Base-by-base conservation (phyloP, 2,113 vertebrate genomes). In the Heterocephalus glaber region DNA sequence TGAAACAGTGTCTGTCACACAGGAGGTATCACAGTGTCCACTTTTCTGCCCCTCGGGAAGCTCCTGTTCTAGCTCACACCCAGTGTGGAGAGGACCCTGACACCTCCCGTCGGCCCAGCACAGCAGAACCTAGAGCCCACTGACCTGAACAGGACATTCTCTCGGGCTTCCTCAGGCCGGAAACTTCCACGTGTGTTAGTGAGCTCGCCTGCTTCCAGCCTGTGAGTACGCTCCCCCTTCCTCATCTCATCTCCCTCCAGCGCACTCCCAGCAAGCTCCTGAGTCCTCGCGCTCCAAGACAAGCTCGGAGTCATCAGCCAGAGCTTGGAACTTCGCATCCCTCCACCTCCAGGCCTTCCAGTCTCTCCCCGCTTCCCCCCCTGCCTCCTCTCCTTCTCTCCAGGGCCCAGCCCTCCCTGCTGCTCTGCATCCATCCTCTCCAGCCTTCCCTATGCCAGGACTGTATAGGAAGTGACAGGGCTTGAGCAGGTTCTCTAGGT, bases 101-200 rank as follows among this genome's bases (percentile, higher is more conserved):
- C 88, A 86, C 82, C n/a, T 65, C 41, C 80, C 52, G 22, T 19
- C 65, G 47, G 47, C 72, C 63, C 47, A 44, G 58, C 47, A 86
- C 5, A 58, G 24, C 33, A 85, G 60, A 79, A 79, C 19, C 41
- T 7, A 38, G 52, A 79, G 52, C 13, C 26, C 60, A 52, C 52
- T 49, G 63, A 30, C 65, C 52, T 49, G 63, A 30, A 58, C 80
- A 44, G 85, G 58, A 89, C 79, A 58, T 17, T 65, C n/a, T 30
- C 20, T 4, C 1, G 38, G 68, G 9, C 33, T 17, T 35, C 38
- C 10, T 20, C n/a, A 2, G 28, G 13, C 38, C 4, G 1, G 33
- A 49, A 58, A 89, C 11, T 28, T 76, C 38, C 38, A 3, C 5
- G 0, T 68, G 66, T 41, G 52, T 41, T 28, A 47, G 35, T 72